These are phyloP conservation scores for Teleogryllus oceanicus DNA, from an alignment of 2,888 invertebrate species.

Conservation along the genomic window DNA sequence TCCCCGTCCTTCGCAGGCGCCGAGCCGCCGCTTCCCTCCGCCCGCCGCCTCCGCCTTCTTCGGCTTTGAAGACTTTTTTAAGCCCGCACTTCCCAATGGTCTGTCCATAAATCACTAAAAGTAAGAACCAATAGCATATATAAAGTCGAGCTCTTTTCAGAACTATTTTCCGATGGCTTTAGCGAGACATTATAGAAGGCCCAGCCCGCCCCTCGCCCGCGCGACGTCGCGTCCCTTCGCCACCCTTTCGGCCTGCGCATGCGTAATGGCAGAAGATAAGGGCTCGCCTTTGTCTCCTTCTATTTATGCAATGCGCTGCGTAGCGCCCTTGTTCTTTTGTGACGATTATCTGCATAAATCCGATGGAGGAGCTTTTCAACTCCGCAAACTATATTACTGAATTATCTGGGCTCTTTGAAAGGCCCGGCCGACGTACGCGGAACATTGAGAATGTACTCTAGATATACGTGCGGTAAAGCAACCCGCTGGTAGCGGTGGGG, in stretches of 20 bases:
- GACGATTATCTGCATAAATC: conserved; percentile 40
- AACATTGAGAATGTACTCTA: conserved; percentile 32
- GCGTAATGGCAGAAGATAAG: conserved; percentile 37
- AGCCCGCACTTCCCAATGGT: conserved; percentile 21
- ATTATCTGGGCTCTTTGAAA: conserved; percentile 38
- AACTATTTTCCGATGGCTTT: conserved; percentile 37
- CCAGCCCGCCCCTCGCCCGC: not conserved
- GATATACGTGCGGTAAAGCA: conserved; percentile 30
- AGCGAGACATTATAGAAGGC: conserved; percentile 34
- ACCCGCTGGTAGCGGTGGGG: conserved; percentile 30
- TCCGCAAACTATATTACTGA: conserved; percentile 40
- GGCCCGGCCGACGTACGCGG: conserved; percentile 31
- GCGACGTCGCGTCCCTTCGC: not conserved
- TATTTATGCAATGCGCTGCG: conserved; percentile 38
- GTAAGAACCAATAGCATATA: conserved; percentile 37
- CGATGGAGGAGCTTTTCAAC: conserved; percentile 40
- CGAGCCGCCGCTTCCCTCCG: conserved; percentile 6
- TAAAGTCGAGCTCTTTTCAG: conserved; percentile 32
- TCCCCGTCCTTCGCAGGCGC: not conserved
- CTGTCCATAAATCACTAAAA: conserved; percentile 34
- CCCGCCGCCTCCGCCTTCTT: conserved; percentile 7
- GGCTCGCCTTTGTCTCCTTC: conserved; percentile 38
- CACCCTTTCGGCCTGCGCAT: conserved; percentile 33
- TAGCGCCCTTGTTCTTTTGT: conserved; percentile 38
- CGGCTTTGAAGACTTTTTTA: not conserved